Evolutionary conservation across 2,113 vertebrate genomes (phyloP).

Genomic region (Hemichromis elongatus): DNA sequence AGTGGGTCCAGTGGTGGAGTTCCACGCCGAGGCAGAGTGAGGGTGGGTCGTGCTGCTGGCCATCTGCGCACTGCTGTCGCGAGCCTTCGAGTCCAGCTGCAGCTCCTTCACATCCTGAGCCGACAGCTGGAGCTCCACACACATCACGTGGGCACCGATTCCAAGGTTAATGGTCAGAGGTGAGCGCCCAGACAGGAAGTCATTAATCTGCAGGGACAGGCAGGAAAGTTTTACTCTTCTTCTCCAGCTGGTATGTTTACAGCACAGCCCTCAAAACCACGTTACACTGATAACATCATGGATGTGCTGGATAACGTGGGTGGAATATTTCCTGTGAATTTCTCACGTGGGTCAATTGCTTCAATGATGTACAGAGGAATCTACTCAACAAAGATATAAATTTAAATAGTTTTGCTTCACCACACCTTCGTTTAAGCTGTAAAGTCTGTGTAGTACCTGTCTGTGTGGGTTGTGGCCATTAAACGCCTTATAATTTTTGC

Average conservation of each 20-base stretch:
- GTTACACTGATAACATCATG: neutral
- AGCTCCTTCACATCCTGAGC: constrained; percentile 80
- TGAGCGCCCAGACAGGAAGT: constrained; percentile 75
- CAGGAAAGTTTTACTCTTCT: neutral
- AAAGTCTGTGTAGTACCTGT: neutral
- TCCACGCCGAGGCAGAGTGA: neutral
- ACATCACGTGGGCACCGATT: constrained; percentile 91
- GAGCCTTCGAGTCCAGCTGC: constrained; percentile 58
- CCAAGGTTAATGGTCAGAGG: constrained; percentile 88
- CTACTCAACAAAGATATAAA: neutral
- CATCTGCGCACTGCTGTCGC: neutral
- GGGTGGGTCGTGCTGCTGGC: neutral
- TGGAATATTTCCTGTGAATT: neutral
- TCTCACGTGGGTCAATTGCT: neutral
- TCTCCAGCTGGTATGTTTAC: neutral
- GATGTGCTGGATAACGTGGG: neutral
- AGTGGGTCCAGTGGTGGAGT: neutral
- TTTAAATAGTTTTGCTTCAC: neutral
- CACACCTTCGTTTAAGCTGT: neutral
- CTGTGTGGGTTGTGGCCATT: neutral
- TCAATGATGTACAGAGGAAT: neutral
- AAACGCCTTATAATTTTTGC: too few relatives aligned
- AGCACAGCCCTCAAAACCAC: neutral
- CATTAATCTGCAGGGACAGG: constrained; percentile 31
- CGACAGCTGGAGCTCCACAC: constrained; percentile 91